phyloP scores from a whole-genome alignment of 2,797 vertebrate species.

The Urosaurus nigricauda region DNA sequence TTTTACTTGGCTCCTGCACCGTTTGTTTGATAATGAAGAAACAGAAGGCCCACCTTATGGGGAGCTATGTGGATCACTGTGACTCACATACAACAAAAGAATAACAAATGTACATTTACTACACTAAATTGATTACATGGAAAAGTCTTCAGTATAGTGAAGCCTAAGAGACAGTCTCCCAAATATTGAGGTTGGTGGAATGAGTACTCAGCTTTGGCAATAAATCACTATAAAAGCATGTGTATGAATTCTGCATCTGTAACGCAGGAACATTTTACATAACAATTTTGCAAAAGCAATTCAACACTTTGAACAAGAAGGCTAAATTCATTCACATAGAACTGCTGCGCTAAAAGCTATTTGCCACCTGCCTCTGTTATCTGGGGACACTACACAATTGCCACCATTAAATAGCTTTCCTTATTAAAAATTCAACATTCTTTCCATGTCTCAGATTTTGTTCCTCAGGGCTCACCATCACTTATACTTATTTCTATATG shows the following conservation, averaged over 20 bases:
- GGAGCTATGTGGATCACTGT: neutral
- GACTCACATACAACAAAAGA: neutral
- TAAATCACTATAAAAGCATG: slow-evolving; percentile 48
- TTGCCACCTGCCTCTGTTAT: slow-evolving; percentile 40
- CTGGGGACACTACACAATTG: slow-evolving; percentile 15
- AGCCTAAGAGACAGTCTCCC: slow-evolving; percentile 25
- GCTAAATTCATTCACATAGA: slow-evolving; percentile 3
- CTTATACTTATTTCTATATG: neutral
- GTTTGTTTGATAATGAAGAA: neutral
- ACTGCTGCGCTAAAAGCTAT: slow-evolving; percentile 22
- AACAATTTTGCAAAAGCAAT: slow-evolving; percentile 40
- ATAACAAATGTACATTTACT: neutral
- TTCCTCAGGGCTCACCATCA: neutral
- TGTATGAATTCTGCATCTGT: slow-evolving; percentile 34
- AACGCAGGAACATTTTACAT: slow-evolving; percentile 16
- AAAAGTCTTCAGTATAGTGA: slow-evolving; percentile 7
- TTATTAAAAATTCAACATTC: slow-evolving; percentile 17
- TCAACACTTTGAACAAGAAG: slow-evolving; percentile 28
- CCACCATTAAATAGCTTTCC: slow-evolving; percentile 23
- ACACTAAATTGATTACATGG: neutral
- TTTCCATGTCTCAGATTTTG: slow-evolving; percentile 12
- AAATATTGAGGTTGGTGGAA: slow-evolving; percentile 26
- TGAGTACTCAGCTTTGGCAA: slow-evolving; percentile 39
- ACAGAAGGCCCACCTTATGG: neutral
- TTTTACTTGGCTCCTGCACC: neutral